Evolutionary conservation across 1,140 invertebrate genomes (phyloP).

Genomic region (Drosophila kepulauana): DNA sequence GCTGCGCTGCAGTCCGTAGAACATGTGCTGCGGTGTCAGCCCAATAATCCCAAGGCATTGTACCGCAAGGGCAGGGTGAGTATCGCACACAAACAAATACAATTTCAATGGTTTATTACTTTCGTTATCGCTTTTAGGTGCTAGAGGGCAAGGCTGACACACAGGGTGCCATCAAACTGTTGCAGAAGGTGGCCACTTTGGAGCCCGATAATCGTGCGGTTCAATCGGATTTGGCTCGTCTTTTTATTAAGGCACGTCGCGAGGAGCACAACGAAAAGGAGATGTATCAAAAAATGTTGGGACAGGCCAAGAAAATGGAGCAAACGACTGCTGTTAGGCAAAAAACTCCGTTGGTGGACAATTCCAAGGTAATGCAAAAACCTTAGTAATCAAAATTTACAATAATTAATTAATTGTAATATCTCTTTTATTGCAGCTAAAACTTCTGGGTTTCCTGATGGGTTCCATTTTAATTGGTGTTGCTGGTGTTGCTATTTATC

Average conservation of each 20-base stretch:
- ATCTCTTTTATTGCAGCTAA: conserved; percentile 82
- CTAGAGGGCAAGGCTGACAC: conserved; percentile 88
- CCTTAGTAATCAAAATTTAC: not conserved
- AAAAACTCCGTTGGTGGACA: conserved; percentile 71
- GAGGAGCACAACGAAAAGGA: conserved; percentile 87
- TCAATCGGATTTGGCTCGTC: conserved; percentile 87
- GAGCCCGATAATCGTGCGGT: conserved; percentile 87
- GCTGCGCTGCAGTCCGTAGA: conserved; percentile 92
- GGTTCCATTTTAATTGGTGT: conserved; percentile 87
- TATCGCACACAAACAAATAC: not conserved
- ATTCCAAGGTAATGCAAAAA: conserved; percentile 65
- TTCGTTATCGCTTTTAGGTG: conserved; percentile 85
- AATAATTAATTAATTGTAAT: conserved; percentile 5
- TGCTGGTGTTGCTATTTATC: conserved; percentile 87
- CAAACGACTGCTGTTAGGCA: conserved; percentile 73
- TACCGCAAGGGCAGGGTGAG: conserved; percentile 92
- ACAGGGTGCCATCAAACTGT: conserved; percentile 86
- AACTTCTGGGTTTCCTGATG: conserved; percentile 87
- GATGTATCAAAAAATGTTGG: conserved; percentile 89
- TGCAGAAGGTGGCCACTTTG: conserved; percentile 87
- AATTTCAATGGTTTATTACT: not conserved
- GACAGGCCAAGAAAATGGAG: conserved; percentile 85
- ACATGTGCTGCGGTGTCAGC: conserved; percentile 92
- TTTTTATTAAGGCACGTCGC: conserved; percentile 87
- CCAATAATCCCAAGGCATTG: conserved; percentile 95